Percentiles rank a stretch among this genome's conserved stretches.
Evolutionary conservation across 23 tunicate species (phyloP).

Genomic region (Oikopleura albicans): DNA sequence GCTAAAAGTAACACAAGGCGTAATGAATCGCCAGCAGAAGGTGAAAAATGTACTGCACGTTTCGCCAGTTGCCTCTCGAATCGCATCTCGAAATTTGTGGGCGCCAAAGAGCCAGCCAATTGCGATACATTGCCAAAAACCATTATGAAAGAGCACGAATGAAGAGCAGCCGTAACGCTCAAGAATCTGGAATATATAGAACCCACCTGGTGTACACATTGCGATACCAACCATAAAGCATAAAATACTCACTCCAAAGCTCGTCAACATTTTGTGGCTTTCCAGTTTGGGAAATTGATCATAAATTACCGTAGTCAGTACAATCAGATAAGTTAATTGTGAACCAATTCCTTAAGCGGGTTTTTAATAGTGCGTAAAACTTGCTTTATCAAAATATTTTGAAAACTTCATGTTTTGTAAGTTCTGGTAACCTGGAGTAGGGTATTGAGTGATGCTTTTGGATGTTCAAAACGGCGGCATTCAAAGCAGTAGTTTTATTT

Average conservation of each 20-base stretch:
- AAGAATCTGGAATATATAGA: background rate
- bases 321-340: background rate
- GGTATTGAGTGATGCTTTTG: no score
- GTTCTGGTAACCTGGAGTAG: no score
- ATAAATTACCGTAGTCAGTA: background rate
- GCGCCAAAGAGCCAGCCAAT: background rate
- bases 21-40: background rate
- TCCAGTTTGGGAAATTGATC: background rate
- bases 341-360: no score
- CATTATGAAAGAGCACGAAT: background rate
- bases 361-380: no score
- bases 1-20: background rate
- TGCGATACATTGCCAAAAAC: background rate
- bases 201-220: background rate
- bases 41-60: background rate
- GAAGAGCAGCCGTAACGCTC: background rate
- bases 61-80: background rate
- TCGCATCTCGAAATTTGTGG: background rate
- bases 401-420: no score
- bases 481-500: no score
- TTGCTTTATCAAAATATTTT: no score
- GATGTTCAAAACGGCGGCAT: no score
- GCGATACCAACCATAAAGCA: background rate
- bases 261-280: background rate
- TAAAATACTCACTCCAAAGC: background rate